A percentile compares a stretch with the other conserved stretches of the same genome.
Conservation (phyloP, 2,797 vertebrate genomes). For the Chelon labrosus region DNA sequence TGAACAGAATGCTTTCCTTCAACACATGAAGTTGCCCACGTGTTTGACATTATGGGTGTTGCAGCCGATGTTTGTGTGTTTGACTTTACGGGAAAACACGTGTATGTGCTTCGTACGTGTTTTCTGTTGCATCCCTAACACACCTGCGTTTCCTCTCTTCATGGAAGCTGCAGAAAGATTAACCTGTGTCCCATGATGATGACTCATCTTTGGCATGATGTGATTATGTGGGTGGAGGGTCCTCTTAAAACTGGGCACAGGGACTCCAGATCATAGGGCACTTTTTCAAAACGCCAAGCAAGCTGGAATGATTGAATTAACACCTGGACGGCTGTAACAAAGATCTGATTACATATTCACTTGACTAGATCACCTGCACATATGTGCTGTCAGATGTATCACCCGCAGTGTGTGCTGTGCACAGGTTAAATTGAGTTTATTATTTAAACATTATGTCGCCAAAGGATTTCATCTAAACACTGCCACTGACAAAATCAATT, state of each 20-base stretch:
- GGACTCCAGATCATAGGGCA: constrained; percentile 10
- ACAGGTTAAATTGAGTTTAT: no score
- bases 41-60: background rate
- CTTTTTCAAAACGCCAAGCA: background rate
- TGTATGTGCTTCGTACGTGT: background rate
- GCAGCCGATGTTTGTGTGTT: background rate
- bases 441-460: no score
- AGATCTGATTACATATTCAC: constrained; percentile 25
- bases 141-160: constrained; percentile 10
- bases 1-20: background rate
- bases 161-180: constrained; percentile 15
- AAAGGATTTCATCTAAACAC: no score
- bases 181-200: constrained; percentile 32
- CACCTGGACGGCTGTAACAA: constrained; percentile 8
- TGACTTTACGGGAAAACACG: no score
- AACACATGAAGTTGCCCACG: background rate
- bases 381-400: background rate
- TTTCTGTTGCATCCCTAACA: background rate
- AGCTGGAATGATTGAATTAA: constrained; percentile 9
- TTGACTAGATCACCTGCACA: constrained; percentile 3
- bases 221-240: constrained; percentile 33
- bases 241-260: constrained; percentile 10
- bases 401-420: no score
- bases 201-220: constrained; percentile 49
- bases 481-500: no score